Evolutionary conservation across 2,888 invertebrate species (phyloP).

Genomic region (Papilio elwesi): DNA sequence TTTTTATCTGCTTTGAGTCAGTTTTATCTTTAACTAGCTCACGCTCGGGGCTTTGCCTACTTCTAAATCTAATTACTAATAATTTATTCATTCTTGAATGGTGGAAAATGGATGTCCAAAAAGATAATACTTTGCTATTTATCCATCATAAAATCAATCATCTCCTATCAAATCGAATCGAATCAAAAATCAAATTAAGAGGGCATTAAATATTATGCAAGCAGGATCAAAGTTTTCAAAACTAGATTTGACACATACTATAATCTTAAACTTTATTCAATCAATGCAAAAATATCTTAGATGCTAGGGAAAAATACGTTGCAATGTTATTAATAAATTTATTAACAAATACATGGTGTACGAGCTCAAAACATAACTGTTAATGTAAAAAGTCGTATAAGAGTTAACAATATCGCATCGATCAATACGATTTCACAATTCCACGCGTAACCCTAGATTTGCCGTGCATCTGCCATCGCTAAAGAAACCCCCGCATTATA

Average conservation of each 20-base stretch:
- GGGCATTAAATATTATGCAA: not conserved
- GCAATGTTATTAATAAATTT: constrained; percentile 3
- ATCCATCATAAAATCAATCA: not conserved
- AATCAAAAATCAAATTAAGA: not conserved
- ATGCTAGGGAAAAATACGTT: not conserved
- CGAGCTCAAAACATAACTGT: constrained; percentile 1
- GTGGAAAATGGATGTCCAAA: not conserved
- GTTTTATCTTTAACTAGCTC: constrained; percentile 67
- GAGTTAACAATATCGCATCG: constrained; percentile 58
- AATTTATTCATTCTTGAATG: not conserved
- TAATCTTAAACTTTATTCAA: constrained; percentile 9
- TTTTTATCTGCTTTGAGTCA: constrained; percentile 63
- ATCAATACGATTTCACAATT: constrained; percentile 75
- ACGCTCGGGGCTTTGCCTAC: constrained; percentile 11
- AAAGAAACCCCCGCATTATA: constrained; percentile 78
- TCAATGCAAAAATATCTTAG: not conserved
- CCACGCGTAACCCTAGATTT: constrained; percentile 78
- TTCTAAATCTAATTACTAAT: constrained; percentile 13
- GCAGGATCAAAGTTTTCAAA: not conserved
- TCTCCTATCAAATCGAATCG: constrained; percentile 1
- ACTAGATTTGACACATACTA: not conserved
- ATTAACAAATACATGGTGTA: not conserved
- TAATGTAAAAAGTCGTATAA: constrained; percentile 12
- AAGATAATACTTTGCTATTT: not conserved
- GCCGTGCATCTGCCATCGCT: constrained; percentile 76